Conservation (phyloP, 2,113 vertebrate species). For the Cebus imitator region DNA sequence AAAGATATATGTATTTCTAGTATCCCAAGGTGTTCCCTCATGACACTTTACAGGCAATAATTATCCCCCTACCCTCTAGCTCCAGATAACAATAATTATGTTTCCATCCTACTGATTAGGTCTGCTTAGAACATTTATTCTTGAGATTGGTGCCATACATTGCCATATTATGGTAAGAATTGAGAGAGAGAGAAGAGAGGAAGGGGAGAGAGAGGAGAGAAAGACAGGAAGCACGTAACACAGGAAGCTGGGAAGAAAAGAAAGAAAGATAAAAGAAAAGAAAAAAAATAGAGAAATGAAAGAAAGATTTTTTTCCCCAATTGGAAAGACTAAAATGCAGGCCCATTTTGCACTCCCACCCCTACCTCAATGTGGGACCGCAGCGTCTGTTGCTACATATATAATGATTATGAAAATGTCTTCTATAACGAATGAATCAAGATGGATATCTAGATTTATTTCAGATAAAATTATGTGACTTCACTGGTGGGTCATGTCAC, state of each 20-base stretch:
- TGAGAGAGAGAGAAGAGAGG: background rate
- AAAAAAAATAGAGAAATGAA: background rate
- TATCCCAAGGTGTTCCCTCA: no score
- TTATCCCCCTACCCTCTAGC: no score
- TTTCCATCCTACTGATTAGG: background rate
- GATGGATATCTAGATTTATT: background rate
- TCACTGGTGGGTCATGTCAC: fast-evolving
- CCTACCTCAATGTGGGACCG: no score
- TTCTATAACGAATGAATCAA: background rate
- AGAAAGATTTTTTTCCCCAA: background rate
- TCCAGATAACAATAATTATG: fast-evolving
- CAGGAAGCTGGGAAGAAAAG: background rate
- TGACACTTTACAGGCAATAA: no score
- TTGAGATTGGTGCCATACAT: background rate
- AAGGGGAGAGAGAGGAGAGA: background rate
- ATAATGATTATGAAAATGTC: background rate
- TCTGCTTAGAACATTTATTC: background rate
- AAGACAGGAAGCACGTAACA: background rate
- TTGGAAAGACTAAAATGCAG: background rate
- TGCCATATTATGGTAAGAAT: background rate
- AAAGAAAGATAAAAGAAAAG: background rate
- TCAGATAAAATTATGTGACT: background rate
- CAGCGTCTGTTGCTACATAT: background rate
- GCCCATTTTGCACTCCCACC: fast-evolving
- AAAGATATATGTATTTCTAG: background rate